These are phyloP conservation scores for Empis livida DNA, from an alignment of 2,888 invertebrate species.

Conservation along the genomic window DNA sequence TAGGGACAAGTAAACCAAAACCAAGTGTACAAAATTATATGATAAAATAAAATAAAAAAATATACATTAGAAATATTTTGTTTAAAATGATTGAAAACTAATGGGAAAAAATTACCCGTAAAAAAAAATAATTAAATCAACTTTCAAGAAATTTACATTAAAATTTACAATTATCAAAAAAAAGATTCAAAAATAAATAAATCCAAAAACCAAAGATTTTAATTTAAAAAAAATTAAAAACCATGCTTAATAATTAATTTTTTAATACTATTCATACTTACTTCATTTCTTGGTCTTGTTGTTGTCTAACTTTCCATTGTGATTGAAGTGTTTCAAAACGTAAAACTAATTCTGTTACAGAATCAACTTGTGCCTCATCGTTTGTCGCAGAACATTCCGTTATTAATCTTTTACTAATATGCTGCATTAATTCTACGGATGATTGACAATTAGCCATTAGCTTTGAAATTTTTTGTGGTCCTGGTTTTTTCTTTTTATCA, in stretches of 20 bases:
- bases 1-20: conserved; percentile 7
- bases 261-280: conserved; percentile 30
- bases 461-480: conserved; percentile 61
- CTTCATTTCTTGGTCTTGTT: conserved; percentile 67
- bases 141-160: no score
- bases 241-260: conserved; percentile 7
- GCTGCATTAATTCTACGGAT: conserved; percentile 66
- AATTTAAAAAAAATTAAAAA: conserved; percentile 4
- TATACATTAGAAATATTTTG: no score
- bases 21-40: no score
- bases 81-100: neutral
- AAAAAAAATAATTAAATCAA: no score
- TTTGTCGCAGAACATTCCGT: conserved; percentile 59
- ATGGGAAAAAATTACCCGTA: no score
- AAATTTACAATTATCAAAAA: no score
- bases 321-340: conserved; percentile 56
- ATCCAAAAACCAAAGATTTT: conserved; percentile 17
- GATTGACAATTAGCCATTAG: conserved; percentile 66
- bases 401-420: conserved; percentile 59
- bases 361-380: conserved; percentile 50
- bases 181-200: neutral
- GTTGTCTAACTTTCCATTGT: conserved; percentile 59
- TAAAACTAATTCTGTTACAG: conserved; percentile 50
- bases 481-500: conserved; percentile 44
- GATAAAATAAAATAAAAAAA: no score